Evolutionary conservation across 1,140 invertebrate species (phyloP).

Genomic region (Lutraria rhynchaena): DNA sequence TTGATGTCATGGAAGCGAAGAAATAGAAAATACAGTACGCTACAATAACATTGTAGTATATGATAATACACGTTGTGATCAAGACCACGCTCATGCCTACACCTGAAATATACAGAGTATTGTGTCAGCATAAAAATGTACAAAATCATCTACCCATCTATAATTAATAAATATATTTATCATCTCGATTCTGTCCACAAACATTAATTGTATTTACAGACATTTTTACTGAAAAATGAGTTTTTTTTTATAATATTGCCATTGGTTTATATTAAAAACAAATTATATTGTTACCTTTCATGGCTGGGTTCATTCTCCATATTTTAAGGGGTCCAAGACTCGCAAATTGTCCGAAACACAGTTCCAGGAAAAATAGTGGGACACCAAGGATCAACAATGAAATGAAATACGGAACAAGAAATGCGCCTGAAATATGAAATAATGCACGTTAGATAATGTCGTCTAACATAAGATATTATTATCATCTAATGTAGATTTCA

Average conservation of each 20-base stretch:
- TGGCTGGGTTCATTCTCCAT: conserved; percentile 69
- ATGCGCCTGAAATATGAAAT: conserved; percentile 81
- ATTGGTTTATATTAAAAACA: no score
- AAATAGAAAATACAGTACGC: conserved; percentile 81
- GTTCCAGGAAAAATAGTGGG: conserved; percentile 83
- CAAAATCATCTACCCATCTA: no score
- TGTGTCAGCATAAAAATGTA: no score
- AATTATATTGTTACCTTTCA: conserved; percentile 62
- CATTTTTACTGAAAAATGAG: no score
- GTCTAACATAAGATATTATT: no score
- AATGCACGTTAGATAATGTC: no score
- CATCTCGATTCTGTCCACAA: no score
- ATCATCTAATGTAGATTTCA: no score
- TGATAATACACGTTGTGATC: conserved; percentile 75
- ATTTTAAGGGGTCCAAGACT: conserved; percentile 74
- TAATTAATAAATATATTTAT: no score
- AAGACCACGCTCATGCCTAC: conserved; percentile 48
- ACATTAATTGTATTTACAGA: no score
- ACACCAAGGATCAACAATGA: conserved; percentile 82
- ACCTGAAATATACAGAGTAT: conserved; percentile 35
- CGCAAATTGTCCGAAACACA: conserved; percentile 82
- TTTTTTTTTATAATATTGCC: no score
- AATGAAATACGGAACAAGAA: conserved; percentile 82
- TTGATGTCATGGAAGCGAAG: conserved; percentile 78
- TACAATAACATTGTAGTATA: conserved; percentile 83